phyloP scores from a whole-genome alignment of 1,140 invertebrate species.

The Oncopeltus fasciatus region DNA sequence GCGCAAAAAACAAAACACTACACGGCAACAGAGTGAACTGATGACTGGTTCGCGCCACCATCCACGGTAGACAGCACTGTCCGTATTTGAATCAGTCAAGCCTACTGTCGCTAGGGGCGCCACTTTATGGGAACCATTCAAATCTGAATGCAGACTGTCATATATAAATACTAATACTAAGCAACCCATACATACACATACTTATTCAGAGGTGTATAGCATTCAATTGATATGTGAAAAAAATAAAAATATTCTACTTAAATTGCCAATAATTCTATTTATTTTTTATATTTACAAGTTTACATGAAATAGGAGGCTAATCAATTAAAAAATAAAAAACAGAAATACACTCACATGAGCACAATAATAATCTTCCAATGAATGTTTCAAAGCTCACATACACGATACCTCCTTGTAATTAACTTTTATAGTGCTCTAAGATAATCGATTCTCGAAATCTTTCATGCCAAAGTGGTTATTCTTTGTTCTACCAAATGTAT shows the following conservation, averaged over 20 bases:
- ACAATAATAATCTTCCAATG: too few species aligned
- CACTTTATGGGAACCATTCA: background rate
- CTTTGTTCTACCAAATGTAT: too few species aligned
- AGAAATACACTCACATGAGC: too few species aligned
- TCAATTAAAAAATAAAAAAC: too few species aligned
- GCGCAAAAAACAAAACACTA: background rate
- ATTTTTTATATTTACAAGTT: background rate
- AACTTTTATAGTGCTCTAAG: too few species aligned
- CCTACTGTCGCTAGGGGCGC: background rate
- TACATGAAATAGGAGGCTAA: background rate
- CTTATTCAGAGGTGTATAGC: too few species aligned
- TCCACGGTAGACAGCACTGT: background rate
- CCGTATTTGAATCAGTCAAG: background rate
- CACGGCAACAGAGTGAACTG: background rate
- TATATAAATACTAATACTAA: background rate
- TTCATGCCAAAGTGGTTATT: too few species aligned
- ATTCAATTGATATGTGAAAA: too few species aligned
- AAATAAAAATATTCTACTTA: background rate
- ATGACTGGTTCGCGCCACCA: background rate
- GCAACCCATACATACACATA: too few species aligned
- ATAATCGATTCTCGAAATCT: too few species aligned
- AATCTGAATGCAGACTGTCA: background rate
- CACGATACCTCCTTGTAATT: too few species aligned
- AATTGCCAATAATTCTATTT: background rate
- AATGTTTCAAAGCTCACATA: too few species aligned